phyloP scores from a whole-genome alignment of 2,113 vertebrate genomes.

The Cheilinus undulatus region DNA sequence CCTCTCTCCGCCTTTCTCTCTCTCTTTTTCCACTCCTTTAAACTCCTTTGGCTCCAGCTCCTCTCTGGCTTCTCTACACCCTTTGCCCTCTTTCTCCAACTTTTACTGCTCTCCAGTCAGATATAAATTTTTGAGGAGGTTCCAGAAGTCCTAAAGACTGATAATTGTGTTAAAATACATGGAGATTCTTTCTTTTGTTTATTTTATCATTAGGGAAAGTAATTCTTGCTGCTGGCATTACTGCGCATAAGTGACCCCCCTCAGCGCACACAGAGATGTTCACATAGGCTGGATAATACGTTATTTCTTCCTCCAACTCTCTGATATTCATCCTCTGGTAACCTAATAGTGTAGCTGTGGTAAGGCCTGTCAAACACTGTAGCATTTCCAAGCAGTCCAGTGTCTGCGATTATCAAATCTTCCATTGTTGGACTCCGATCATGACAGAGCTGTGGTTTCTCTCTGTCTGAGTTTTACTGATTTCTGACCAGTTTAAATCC shows the following conservation, averaged over 20 bases:
- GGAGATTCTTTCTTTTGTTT: constrained; percentile 4
- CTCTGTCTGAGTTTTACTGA: constrained; percentile 53
- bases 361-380: constrained; percentile 64
- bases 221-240: constrained; percentile 54
- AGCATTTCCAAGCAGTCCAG: constrained; percentile 53
- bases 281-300: constrained; percentile 21
- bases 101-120: constrained; percentile 33
- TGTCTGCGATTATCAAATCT: constrained; percentile 61
- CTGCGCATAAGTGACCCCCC: constrained; percentile 23
- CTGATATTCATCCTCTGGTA: constrained; percentile 55
- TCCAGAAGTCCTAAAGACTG: constrained; percentile 6
- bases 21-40: constrained; percentile 65
- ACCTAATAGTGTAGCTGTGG: constrained; percentile 62
- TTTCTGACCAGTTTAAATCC: constrained; percentile 67
- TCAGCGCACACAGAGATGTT: constrained; percentile 31
- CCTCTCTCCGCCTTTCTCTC: constrained; percentile 68
- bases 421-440: constrained; percentile 65
- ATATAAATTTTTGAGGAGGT: constrained; percentile 25
- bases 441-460: constrained; percentile 71
- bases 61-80: constrained; percentile 28
- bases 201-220: constrained; percentile 40
- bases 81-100: constrained; percentile 40
- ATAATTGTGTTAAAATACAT: constrained; percentile 39
- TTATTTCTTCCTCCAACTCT: constrained; percentile 40
- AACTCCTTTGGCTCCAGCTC: constrained; percentile 45